Evolutionary conservation across 1,140 invertebrate species (phyloP).

Genomic region (Grapholita molesta): DNA sequence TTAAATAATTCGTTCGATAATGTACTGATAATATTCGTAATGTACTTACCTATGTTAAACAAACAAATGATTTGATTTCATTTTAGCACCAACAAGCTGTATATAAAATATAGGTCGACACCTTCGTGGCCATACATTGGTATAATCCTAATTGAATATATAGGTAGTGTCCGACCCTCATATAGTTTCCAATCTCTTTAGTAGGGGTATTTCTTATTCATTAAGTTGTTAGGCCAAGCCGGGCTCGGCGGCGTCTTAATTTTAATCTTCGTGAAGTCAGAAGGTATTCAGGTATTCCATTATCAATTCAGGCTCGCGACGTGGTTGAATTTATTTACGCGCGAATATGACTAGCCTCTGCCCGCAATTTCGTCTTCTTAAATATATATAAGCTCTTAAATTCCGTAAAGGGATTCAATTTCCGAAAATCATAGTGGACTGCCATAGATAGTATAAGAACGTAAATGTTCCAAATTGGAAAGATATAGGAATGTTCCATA

Average conservation of each 20-base stretch:
- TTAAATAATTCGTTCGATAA: no score
- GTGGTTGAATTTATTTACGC: neutral
- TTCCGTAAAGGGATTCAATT: no score
- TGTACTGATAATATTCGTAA: no score
- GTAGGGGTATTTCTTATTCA: conserved; percentile 12
- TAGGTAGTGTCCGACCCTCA: neutral
- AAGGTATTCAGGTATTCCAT: neutral
- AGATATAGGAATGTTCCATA: no score
- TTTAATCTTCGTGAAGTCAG: neutral
- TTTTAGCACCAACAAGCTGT: neutral
- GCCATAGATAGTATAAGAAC: no score
- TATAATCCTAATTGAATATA: conserved; percentile 14
- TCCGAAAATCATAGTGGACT: no score
- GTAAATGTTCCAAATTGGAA: no score
- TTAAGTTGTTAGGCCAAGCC: conserved; percentile 9
- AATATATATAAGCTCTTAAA: no score
- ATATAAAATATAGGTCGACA: neutral
- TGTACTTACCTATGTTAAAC: no score
- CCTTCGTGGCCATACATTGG: neutral
- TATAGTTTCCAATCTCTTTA: conserved; percentile 14
- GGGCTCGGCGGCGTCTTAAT: neutral
- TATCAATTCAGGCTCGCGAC: neutral
- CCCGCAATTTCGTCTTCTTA: no score
- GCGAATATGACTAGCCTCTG: neutral
- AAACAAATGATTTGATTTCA: no score